Conservation (phyloP, 1,140 invertebrate genomes). For the Bombus difficillimus region DNA sequence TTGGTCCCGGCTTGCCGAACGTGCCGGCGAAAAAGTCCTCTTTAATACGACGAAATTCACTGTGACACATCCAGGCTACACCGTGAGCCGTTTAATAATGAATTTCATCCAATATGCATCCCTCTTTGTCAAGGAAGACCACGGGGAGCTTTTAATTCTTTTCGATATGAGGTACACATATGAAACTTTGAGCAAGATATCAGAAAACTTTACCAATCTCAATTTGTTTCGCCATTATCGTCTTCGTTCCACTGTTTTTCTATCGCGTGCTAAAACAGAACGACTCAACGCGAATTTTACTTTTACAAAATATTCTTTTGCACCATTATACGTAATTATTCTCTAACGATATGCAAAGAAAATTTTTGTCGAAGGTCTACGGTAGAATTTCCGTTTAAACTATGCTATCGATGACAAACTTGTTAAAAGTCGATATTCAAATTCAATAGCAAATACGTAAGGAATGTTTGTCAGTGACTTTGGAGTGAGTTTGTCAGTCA, state of each 20-base stretch:
- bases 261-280: not conserved
- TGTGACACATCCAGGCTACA: conserved; percentile 58
- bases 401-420: not conserved
- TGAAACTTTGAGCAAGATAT: not conserved
- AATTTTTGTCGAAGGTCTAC: not conserved
- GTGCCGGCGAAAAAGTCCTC: conserved; percentile 68
- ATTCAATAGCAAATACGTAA: not conserved
- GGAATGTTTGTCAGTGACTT: not conserved
- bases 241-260: not conserved
- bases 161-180: not conserved
- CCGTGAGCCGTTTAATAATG: conserved; percentile 61
- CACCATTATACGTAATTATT: not conserved
- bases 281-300: not conserved
- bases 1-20: conserved; percentile 65
- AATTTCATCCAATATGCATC: conserved; percentile 61
- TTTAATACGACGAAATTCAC: conserved; percentile 71
- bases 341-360: not conserved
- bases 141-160: conserved; percentile 10
- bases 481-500: not conserved
- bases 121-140: conserved; percentile 59
- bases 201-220: not conserved
- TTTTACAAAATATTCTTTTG: not conserved
- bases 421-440: not conserved
- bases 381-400: not conserved
- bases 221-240: not conserved